These are phyloP conservation scores for Limnephilus auricula DNA, from an alignment of 2,888 invertebrate genomes.

Conservation along the genomic window DNA sequence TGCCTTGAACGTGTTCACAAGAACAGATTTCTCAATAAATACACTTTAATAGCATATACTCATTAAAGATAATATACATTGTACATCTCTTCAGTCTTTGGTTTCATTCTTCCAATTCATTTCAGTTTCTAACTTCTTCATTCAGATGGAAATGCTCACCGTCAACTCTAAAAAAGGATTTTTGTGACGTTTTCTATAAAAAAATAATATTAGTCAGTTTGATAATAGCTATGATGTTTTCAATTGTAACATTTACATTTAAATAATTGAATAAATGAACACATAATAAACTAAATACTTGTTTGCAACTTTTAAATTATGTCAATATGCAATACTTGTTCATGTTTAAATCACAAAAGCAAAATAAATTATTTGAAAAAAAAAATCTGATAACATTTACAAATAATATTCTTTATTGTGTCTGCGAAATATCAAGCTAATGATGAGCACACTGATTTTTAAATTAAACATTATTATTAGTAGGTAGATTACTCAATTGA, in stretches of 20 bases:
- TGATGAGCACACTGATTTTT: background rate
- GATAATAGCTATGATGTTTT: background rate
- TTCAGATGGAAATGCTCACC: background rate
- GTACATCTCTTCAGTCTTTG: constrained; percentile 65
- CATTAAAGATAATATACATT: constrained; percentile 56
- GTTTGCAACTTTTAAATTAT: background rate
- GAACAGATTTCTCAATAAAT: constrained; percentile 34
- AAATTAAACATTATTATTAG: background rate
- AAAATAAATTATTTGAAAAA: background rate
- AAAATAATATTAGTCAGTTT: background rate
- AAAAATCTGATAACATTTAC: background rate
- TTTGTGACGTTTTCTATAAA: background rate
- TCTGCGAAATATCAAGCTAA: background rate
- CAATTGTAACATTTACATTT: background rate
- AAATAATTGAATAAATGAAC: background rate
- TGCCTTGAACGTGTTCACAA: background rate
- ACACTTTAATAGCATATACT: constrained; percentile 47
- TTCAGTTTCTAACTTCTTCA: constrained; percentile 24
- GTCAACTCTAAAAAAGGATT: background rate
- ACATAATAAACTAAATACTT: background rate
- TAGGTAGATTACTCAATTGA: background rate
- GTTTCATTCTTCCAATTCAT: constrained; percentile 51
- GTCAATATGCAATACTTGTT: background rate
- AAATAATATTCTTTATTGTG: background rate
- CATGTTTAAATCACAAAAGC: background rate